Percentiles rank a stretch among this genome's conserved stretches.
These are phyloP conservation scores for Pocota personata DNA, from an alignment of 2,888 invertebrate species.

Conservation along the genomic window DNA sequence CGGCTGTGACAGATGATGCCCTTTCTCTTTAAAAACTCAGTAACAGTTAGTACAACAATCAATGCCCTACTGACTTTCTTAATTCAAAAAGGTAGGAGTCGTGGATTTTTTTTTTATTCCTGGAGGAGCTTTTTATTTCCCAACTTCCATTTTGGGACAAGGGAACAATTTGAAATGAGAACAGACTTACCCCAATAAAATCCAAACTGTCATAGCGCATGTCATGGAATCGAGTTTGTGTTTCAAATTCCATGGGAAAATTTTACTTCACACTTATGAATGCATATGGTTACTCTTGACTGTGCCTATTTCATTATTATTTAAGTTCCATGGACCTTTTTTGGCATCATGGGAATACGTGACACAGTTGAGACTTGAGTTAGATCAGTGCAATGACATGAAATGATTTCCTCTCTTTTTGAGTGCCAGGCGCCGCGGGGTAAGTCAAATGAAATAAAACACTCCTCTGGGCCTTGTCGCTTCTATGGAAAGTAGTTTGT, in stretches of 20 bases:
- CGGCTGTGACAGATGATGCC: conserved; percentile 5
- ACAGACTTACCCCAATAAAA: neutral
- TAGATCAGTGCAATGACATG: conserved; percentile 56
- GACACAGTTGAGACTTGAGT: conserved; percentile 17
- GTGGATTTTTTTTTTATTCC: neutral
- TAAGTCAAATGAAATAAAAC: neutral
- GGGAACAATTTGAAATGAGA: conserved; percentile 3
- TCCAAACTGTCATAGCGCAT: conserved; percentile 39
- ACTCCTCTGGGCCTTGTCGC: neutral
- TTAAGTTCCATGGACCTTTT: neutral
- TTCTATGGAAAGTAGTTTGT: neutral
- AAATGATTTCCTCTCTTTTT: neutral
- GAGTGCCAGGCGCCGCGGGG: neutral
- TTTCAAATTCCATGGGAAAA: conserved; percentile 11
- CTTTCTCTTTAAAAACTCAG: neutral
- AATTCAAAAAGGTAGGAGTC: neutral
- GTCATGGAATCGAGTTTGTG: conserved; percentile 1
- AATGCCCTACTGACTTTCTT: conserved; percentile 70
- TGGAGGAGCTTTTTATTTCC: conserved; percentile 38
- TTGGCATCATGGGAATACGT: conserved; percentile 17
- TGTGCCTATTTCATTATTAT: conserved; percentile 25
- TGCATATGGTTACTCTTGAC: conserved; percentile 14
- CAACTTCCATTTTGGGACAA: conserved; percentile 67
- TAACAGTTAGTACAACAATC: conserved; percentile 39
- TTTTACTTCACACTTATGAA: neutral